phyloP scores from a whole-genome alignment of 2,113 vertebrate genomes.

The Engraulis encrasicolus region DNA sequence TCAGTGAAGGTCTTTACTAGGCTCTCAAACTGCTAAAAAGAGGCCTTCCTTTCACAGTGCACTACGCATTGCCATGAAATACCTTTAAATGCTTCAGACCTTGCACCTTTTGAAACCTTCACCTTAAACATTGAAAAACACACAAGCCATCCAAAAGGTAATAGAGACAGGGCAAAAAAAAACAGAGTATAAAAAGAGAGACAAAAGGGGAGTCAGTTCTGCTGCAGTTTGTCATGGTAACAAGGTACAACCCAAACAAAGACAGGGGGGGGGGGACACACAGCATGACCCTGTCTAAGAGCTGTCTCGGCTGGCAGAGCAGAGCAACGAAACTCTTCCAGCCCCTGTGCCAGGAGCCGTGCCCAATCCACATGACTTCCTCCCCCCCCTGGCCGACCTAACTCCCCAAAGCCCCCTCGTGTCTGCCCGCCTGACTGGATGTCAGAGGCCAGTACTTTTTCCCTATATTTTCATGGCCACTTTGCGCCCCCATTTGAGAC shows the following conservation, averaged over 20 bases:
- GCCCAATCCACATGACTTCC: not conserved
- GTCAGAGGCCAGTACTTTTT: no score
- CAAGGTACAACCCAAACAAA: not conserved
- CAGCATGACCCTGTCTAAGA: slow-evolving; percentile 24
- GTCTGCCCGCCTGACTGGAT: not conserved
- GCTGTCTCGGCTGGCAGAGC: not conserved
- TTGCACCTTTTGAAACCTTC: not conserved
- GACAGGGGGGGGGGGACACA: not conserved
- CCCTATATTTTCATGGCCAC: no score
- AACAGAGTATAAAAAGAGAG: not conserved
- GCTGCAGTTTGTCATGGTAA: not conserved
- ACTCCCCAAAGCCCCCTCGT: not conserved
- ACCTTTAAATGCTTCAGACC: not conserved
- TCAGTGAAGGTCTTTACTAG: no score
- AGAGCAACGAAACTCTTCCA: not conserved
- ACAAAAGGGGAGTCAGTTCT: not conserved
- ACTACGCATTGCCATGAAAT: not conserved
- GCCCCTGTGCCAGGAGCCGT: not conserved
- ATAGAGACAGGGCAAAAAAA: not conserved
- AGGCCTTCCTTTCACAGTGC: not conserved
- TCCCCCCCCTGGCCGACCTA: no score
- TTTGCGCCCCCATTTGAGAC: no score
- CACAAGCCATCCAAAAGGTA: not conserved
- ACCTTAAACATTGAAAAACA: not conserved
- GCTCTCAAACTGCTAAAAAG: not conserved